Percentiles rank a stretch among this genome's conserved stretches.
Conservation (phyloP, 1,140 invertebrate species). For the Papilio machaon region DNA sequence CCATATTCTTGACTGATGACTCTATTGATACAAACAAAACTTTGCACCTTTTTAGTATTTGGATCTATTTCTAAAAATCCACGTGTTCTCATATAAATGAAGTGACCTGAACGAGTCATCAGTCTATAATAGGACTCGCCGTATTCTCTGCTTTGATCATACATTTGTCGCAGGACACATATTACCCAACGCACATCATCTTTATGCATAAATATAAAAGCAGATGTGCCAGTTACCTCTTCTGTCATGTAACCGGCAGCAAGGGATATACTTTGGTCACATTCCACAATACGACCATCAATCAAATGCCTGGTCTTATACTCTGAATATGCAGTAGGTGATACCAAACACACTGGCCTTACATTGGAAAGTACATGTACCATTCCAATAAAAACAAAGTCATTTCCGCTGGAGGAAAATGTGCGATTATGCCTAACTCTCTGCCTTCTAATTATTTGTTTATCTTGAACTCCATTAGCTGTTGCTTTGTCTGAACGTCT, state of each 20-base stretch:
- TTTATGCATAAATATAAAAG: slow-evolving; percentile 93
- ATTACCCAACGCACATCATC: slow-evolving; percentile 94
- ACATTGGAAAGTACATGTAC: slow-evolving; percentile 86
- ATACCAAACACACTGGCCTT: slow-evolving; percentile 87
- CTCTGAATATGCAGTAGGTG: slow-evolving; percentile 87
- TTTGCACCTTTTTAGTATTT: slow-evolving; percentile 88
- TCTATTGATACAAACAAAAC: slow-evolving; percentile 93
- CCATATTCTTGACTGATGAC: slow-evolving; percentile 89
- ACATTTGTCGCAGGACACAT: slow-evolving; percentile 93
- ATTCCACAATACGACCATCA: slow-evolving; percentile 93
- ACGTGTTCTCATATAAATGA: slow-evolving; percentile 91
- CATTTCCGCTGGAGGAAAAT: slow-evolving; percentile 82
- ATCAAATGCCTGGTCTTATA: slow-evolving; percentile 93
- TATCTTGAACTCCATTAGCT: slow-evolving; percentile 75
- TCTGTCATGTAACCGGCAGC: slow-evolving; percentile 93
- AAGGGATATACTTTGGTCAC: slow-evolving; percentile 93
- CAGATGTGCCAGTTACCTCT: slow-evolving; percentile 91
- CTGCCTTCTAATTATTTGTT: slow-evolving; percentile 80
- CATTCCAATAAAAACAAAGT: slow-evolving; percentile 86
- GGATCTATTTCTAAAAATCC: slow-evolving; percentile 92
- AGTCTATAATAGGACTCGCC: slow-evolving; percentile 93
- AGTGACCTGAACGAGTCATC: slow-evolving; percentile 89
- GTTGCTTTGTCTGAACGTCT: slow-evolving; percentile 82
- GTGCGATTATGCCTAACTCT: slow-evolving; percentile 80
- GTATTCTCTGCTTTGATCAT: slow-evolving; percentile 88